Evolutionary conservation across 2,113 vertebrate genomes (phyloP), one percentile per base, ranked within the genome.

Genomic region (Mesoclemmys tuberculata): DNA sequence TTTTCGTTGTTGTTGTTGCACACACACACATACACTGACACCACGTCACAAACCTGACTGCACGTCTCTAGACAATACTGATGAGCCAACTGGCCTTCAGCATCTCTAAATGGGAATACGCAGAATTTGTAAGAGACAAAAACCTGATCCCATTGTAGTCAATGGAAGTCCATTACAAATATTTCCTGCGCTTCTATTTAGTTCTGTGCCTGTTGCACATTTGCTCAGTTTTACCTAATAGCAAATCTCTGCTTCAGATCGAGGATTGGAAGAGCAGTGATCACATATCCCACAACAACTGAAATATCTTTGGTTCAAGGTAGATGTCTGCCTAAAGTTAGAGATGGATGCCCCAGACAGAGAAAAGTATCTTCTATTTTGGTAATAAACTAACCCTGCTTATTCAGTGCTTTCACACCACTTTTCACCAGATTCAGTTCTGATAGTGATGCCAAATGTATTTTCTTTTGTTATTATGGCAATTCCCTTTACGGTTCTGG

Each of bases 11-110:
- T 56, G 8, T 94, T 83, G 82, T 96, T 95, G 96, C 95, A 97
- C 61, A 68, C 31, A 35, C 12, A 35, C 31, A 64, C 61, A n/a
- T 35, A n/a, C 58, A 64, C n/a, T 5, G 24, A 77, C 4, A 41
- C 5, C 27, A 75, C 41, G 29, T 77, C 22, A 77, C 12, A 77
- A 58, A 29, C 35, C n/a, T 77, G 74, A 29, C 41, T 46, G 41
- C 38, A 96, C 88, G 88, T 90, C 92, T 94, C 95, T 87, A 89
- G 94, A 97, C 94, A 96, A 94, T 95, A 87, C 24, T 96, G 96
- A 97, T 97, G 95, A 90, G 97, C 95, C 94, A 95, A 90, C 95
- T 93, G 96, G 95, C 96, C 94, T 97, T 97, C 92, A 96, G 92
- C 83, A 81, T 93, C 96, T 96, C 85, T 90, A 96, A 96, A 94